Percentiles rank a stretch among this genome's conserved stretches.
Conservation (phyloP, 2,797 vertebrate species). For the Potorous gilbertii region DNA sequence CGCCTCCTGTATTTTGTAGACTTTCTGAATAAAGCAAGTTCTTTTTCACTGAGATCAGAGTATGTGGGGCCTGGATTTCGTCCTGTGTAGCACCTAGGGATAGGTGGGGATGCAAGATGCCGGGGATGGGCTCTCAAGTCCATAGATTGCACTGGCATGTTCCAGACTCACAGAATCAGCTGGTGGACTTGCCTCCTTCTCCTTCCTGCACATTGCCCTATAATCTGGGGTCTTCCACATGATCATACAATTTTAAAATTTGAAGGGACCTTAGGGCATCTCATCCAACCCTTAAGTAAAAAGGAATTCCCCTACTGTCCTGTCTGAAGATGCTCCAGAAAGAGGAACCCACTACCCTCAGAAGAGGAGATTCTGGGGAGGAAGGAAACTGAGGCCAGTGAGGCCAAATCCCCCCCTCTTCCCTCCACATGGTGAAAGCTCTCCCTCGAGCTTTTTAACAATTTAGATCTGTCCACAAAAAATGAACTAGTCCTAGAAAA, state of each 20-base stretch:
- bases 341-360: too few relatives aligned
- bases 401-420: neutral
- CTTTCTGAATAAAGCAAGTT: constrained; percentile 88
- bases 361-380: neutral
- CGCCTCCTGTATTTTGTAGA: constrained; percentile 88
- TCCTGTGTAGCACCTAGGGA: neutral
- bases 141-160: neutral
- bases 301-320: neutral
- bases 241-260: neutral
- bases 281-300: neutral
- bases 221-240: neutral
- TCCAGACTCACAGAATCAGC: neutral
- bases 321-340: neutral
- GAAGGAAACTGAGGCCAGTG: too few relatives aligned
- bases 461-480: neutral
- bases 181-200: neutral
- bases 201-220: neutral
- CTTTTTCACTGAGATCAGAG: constrained; percentile 76
- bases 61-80: neutral
- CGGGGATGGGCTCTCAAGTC: neutral
- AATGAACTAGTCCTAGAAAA: neutral
- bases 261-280: neutral
- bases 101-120: neutral
- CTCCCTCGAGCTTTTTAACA: too few relatives aligned
- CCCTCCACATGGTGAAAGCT: too few relatives aligned